Base-by-base conservation (phyloP, 2,797 vertebrate species). In the Trichosurus vulpecula region DNA sequence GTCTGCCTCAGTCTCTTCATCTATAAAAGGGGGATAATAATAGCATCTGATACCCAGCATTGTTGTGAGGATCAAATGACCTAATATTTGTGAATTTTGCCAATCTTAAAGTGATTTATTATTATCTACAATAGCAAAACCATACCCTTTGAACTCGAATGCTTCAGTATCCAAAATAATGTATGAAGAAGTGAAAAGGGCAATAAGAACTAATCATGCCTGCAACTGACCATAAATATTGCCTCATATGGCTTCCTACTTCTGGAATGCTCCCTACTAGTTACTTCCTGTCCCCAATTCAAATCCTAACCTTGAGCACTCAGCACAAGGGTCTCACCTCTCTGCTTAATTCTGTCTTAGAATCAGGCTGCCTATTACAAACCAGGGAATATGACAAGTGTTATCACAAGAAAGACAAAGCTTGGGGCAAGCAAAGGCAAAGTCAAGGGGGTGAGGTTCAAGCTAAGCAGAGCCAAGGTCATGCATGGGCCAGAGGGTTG, bases 181-280 rank as follows among this genome's bases (percentile, higher is more conserved):
- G 19, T 66, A n/a, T 66, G 58, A 35, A 66, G 61, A 66, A 66
- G 13, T n/a, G 1, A 66, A 66, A 58, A 58, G 58, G 29, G 55
- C 55, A 27, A 56, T 56, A 27, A 66, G 35, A 66, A n/a, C 14
- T 66, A n/a, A n/a, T 66, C 61, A 66, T 19, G 35, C 35, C 31
- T n/a, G 61, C 35, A 66, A 66, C 61, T n/a, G 2, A 74, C 16
- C 11, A 35, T 27, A 6, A 13, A 31, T 52, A n/a, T 16, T n/a
- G 61, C 22, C 35, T 29, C 19, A 35, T n/a, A 2, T 12, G 22
- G 41, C 25, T 58, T 22, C 14, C 22, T 58, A 14, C 30, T 91
- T 95, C 93, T 54, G 66, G 90, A 92, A 91, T 22, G 53, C 54
- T 94, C 54, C 91, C 14, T 58, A 19, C 41, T 31, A 57, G 61